These are phyloP conservation scores for Diarsia mendica DNA, from an alignment of 2,888 invertebrate genomes.

Conservation along the genomic window DNA sequence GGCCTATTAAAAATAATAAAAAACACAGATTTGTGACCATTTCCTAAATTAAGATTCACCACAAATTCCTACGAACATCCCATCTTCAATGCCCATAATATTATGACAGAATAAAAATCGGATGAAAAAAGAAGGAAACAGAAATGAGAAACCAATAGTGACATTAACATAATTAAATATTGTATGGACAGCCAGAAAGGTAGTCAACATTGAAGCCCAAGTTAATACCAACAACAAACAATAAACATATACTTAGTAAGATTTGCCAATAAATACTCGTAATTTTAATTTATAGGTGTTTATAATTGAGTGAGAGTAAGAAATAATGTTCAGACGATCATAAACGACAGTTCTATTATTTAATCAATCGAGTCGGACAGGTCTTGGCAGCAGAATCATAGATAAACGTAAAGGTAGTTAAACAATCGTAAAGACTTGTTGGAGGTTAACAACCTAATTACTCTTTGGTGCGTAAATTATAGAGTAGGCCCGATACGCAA, in stretches of 20 bases:
- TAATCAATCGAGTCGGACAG: conserved; percentile 31
- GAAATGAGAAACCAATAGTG: conserved; percentile 1
- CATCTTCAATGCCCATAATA: background rate
- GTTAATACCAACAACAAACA: background rate
- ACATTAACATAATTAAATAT: conserved; percentile 10
- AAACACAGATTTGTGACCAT: background rate
- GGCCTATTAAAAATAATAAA: background rate
- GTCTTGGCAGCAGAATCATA: conserved; percentile 45
- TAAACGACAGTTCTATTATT: conserved; percentile 23
- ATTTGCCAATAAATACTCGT: conserved; percentile 26
- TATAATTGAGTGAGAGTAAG: conserved; percentile 1
- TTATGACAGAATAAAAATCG: background rate
- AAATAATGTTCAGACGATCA: conserved; percentile 24
- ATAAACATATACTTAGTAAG: background rate
- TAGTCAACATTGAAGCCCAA: background rate
- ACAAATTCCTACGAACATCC: background rate
- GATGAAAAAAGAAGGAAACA: background rate
- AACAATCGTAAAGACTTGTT: conserved; percentile 54
- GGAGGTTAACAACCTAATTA: conserved; percentile 53
- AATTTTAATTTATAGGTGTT: conserved; percentile 1
- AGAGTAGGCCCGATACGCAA: conserved; percentile 56
- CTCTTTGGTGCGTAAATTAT: conserved; percentile 56
- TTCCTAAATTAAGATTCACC: background rate
- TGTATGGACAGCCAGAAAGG: background rate
- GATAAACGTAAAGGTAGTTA: conserved; percentile 31